Evolutionary conservation across 1,140 invertebrate genomes (phyloP).

Genomic region (Neodiprion fabricii): DNA sequence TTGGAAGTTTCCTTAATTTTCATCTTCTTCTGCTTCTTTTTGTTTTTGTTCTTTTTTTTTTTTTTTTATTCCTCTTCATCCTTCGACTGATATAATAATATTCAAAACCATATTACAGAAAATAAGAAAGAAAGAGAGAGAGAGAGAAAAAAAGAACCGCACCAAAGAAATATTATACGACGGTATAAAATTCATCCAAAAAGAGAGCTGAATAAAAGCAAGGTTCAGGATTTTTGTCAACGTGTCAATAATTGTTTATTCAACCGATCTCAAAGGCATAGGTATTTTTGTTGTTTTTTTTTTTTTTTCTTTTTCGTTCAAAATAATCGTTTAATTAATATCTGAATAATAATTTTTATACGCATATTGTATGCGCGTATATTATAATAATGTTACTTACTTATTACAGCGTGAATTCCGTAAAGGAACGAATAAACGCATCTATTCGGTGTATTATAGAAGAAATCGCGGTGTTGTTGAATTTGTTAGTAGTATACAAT

Average conservation of each 20-base stretch:
- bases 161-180: neutral
- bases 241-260: conserved; percentile 16
- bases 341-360: neutral
- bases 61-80: neutral
- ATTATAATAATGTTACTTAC: too few relatives aligned
- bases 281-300: neutral
- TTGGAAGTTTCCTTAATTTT: neutral
- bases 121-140: neutral
- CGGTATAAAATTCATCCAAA: too few relatives aligned
- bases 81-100: conserved; percentile 8
- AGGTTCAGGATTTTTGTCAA: neutral
- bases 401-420: too few relatives aligned
- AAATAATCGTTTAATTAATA: neutral
- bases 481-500: too few relatives aligned
- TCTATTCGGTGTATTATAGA: too few relatives aligned
- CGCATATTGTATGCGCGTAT: neutral
- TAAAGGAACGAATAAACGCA: too few relatives aligned
- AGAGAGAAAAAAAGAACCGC: neutral
- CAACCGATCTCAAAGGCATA: conserved; percentile 11
- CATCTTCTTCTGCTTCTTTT: conserved; percentile 1
- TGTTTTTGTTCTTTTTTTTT: neutral
- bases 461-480: too few relatives aligned
- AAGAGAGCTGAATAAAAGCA: neutral
- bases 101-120: neutral
- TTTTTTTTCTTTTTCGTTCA: neutral